Conservation (phyloP, 2,797 vertebrate species). For the Pseudochirops cupreus region DNA sequence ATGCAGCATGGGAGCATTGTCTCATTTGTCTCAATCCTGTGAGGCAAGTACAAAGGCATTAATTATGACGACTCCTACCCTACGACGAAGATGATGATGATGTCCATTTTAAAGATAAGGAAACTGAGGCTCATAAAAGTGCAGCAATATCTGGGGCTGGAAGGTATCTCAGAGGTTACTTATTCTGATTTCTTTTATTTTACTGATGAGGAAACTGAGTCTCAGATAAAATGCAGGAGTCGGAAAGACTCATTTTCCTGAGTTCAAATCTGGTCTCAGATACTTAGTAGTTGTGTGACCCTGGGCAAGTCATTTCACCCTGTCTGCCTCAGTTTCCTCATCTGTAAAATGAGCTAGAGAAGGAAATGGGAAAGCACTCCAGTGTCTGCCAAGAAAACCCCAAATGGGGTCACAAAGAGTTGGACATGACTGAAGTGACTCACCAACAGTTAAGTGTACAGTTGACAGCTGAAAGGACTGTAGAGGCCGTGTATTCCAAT, state of each 20-base stretch:
- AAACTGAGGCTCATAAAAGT: not conserved
- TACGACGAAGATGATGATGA: not conserved
- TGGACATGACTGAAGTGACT: not conserved
- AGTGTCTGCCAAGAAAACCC: not conserved
- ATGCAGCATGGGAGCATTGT: not conserved
- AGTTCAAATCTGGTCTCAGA: not conserved
- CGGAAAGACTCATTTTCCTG: not conserved
- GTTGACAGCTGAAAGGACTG: not conserved
- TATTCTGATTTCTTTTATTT: not conserved
- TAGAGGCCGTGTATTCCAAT: not conserved
- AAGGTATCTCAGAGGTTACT: not conserved
- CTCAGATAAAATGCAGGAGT: not conserved
- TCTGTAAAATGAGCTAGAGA: not conserved
- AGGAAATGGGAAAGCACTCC: not conserved
- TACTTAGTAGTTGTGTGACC: not conserved
- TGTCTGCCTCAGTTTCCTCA: not conserved
- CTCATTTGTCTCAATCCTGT: not conserved
- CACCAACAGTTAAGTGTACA: not conserved
- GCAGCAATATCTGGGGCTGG: not conserved
- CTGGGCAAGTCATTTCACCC: not conserved
- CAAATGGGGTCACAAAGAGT: not conserved
- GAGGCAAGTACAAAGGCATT: too few relatives aligned
- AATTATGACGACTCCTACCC: too few relatives aligned
- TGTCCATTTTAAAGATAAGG: not conserved
- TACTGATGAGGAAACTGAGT: not conserved